Percentiles rank a stretch among this genome's conserved stretches.
Evolutionary conservation across 2,797 vertebrate genomes (phyloP).

Genomic region (Nyctibius grandis): DNA sequence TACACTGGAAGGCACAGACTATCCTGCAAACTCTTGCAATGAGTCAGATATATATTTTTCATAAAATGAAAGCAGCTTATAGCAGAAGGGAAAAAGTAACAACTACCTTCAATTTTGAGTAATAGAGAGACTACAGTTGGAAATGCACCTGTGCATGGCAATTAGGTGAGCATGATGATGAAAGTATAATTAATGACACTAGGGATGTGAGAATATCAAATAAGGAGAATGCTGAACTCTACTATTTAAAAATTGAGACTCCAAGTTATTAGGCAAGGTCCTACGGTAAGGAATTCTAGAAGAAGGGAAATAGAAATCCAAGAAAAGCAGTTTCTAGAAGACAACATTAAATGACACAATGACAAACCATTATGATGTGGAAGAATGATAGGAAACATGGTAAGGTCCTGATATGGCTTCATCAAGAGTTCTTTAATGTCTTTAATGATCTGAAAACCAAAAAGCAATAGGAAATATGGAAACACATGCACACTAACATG

Average conservation of each 20-base stretch:
- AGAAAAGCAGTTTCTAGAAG: not conserved
- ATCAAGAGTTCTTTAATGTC: constrained; percentile 47
- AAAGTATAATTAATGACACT: not conserved
- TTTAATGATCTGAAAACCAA: constrained; percentile 63
- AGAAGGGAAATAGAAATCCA: not conserved
- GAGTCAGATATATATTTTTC: not conserved
- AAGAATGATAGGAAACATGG: constrained; percentile 54
- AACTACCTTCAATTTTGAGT: not conserved
- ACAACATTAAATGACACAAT: constrained; percentile 12
- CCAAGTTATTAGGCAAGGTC: not conserved
- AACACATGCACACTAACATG: not conserved
- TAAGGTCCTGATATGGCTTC: constrained; percentile 51
- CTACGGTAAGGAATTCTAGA: not conserved
- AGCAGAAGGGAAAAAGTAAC: not conserved
- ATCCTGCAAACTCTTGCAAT: not conserved
- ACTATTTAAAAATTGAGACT: not conserved
- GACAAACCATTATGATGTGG: constrained; percentile 55
- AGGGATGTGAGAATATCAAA: not conserved
- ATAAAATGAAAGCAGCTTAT: not conserved
- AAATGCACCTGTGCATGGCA: not conserved
- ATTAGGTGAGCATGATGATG: not conserved
- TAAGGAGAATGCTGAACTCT: not conserved
- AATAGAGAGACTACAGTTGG: not conserved
- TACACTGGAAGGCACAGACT: not conserved
- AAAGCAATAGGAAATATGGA: constrained; percentile 49